Percentiles rank a stretch among this genome's conserved stretches.
phyloP scores from a whole-genome alignment of 2,797 vertebrate genomes.

The Channallabes apus region DNA sequence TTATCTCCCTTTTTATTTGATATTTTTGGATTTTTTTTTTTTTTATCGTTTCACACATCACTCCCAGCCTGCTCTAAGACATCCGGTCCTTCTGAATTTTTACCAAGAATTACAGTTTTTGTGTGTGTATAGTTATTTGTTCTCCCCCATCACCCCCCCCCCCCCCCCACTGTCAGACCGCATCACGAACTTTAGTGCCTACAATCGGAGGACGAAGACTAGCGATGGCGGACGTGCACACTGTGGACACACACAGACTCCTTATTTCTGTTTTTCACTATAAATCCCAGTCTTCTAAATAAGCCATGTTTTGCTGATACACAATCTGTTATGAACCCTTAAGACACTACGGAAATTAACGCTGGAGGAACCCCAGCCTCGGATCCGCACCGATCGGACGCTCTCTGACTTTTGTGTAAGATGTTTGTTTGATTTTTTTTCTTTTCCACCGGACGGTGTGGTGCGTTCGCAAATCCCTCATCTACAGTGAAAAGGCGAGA shows the following conservation, averaged over 20 bases:
- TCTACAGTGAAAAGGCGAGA: neutral
- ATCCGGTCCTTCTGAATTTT: neutral
- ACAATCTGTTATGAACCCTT: neutral
- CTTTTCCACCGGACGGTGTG: neutral
- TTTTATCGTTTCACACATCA: no score
- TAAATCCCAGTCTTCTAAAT: constrained; percentile 25
- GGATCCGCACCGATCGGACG: neutral
- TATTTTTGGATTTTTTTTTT: neutral
- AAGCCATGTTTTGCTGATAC: constrained; percentile 45
- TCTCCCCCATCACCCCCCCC: no score
- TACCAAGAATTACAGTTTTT: neutral
- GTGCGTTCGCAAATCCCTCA: neutral
- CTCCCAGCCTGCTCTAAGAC: neutral
- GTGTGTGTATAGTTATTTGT: neutral
- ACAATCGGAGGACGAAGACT: constrained; percentile 55
- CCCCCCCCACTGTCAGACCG: constrained; percentile 27
- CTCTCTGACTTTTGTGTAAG: neutral
- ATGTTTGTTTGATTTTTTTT: no score
- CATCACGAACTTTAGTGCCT: constrained; percentile 57
- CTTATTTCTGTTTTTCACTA: constrained; percentile 16
- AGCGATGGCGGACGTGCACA: constrained; percentile 47
- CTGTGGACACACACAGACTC: constrained; percentile 42
- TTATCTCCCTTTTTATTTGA: neutral
- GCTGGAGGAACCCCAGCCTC: neutral
- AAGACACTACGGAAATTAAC: constrained; percentile 31